phyloP scores from a whole-genome alignment of 2,113 vertebrate genomes.

The Takifugu bimaculatus region DNA sequence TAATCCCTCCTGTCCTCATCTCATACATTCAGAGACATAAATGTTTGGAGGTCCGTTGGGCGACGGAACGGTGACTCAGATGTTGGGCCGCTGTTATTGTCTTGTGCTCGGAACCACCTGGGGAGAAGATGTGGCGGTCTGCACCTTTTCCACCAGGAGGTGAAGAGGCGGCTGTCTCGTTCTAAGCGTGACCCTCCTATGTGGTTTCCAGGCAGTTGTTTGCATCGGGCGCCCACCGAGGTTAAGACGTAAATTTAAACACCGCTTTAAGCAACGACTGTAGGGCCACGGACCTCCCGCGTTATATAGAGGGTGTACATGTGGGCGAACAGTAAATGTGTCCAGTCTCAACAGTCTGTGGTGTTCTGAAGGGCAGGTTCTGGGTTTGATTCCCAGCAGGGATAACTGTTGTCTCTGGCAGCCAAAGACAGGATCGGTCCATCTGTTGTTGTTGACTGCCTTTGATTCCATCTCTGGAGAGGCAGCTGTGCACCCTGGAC shows the following conservation, averaged over 20 bases:
- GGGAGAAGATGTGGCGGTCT: conserved; percentile 62
- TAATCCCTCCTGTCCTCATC: conserved; percentile 3
- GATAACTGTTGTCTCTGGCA: too few relatives aligned
- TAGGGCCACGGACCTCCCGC: conserved; percentile 38
- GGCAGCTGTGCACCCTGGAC: too few relatives aligned
- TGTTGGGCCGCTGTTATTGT: conserved; percentile 55
- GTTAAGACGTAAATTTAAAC: conserved; percentile 28
- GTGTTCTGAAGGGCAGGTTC: neutral
- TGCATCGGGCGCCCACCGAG: conserved; percentile 33
- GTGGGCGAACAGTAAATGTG: conserved; percentile 9
- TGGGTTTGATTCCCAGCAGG: too few relatives aligned
- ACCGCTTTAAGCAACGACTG: conserved; percentile 6
- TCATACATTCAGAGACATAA: conserved; percentile 41
- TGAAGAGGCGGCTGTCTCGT: conserved; percentile 11
- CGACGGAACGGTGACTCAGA: conserved; percentile 47
- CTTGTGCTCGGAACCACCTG: conserved; percentile 48
- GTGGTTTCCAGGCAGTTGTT: conserved; percentile 39
- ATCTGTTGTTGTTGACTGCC: too few relatives aligned
- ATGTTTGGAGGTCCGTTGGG: conserved; percentile 57
- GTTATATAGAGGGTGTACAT: conserved; percentile 6
- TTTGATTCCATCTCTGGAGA: too few relatives aligned
- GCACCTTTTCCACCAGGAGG: conserved; percentile 26
- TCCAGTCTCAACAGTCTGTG: conserved; percentile 25
- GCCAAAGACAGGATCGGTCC: too few relatives aligned
- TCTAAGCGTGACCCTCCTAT: conserved; percentile 12